A percentile compares a stretch with the other conserved stretches of the same genome.
Conservation (phyloP, 1,140 invertebrate genomes). For the Cherax destructor region DNA sequence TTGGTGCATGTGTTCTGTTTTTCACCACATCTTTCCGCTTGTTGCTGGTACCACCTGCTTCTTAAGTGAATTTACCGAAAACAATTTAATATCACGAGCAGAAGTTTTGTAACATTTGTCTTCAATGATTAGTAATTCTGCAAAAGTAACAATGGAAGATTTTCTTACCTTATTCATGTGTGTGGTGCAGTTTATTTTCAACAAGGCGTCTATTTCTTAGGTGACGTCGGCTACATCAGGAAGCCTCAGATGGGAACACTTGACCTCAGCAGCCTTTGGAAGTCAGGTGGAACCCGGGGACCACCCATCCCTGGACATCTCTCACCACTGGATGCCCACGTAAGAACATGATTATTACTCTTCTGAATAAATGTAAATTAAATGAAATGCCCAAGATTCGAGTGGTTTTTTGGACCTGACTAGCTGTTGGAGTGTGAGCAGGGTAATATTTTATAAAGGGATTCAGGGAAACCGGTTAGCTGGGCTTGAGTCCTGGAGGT, state of each 20-base stretch:
- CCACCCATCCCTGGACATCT: neutral
- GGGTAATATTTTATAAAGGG: no score
- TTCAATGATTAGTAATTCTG: no score
- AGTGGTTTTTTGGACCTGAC: no score
- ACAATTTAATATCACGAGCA: neutral
- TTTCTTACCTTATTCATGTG: neutral
- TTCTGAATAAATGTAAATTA: neutral
- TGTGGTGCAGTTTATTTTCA: neutral
- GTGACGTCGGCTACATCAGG: neutral
- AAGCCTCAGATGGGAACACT: neutral
- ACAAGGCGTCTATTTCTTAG: neutral
- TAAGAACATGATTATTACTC: neutral
- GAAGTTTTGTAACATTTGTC: no score
- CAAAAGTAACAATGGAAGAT: no score
- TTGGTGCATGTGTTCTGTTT: no score
- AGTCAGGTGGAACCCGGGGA: neutral
- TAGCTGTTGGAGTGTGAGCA: no score
- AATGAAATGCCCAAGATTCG: no score
- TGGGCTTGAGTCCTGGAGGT: no score
- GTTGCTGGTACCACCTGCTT: no score
- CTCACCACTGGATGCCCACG: neutral
- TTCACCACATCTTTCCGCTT: no score
- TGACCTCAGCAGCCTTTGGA: neutral
- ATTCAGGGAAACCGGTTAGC: no score
- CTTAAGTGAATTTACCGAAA: neutral